Percentiles rank a stretch among this genome's conserved stretches.
Conservation (phyloP, 2,888 invertebrate genomes). For the Spilosoma lubricipeda region DNA sequence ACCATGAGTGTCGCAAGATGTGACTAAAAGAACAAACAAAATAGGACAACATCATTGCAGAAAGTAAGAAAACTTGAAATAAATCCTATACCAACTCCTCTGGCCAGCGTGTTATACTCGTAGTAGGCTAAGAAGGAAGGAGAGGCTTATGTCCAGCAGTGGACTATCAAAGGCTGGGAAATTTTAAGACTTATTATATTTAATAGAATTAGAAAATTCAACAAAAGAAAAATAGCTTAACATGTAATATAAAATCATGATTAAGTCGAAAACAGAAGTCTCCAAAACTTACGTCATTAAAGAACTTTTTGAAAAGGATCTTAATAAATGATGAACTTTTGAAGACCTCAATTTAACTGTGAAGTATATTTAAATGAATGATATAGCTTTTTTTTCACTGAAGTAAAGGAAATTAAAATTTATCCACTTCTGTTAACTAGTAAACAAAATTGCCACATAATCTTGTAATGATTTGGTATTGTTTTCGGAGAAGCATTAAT, state of each 20-base stretch:
- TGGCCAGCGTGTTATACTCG: no score
- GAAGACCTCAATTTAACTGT: constrained; percentile 38
- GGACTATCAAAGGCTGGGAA: no score
- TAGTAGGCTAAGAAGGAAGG: no score
- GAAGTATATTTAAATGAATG: constrained; percentile 51
- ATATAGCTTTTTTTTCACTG: constrained; percentile 39
- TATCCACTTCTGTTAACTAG: constrained; percentile 8
- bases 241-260: constrained; percentile 50
- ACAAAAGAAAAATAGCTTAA: constrained; percentile 53
- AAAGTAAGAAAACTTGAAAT: no score
- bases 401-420: constrained; percentile 30
- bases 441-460: not conserved
- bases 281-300: constrained; percentile 62
- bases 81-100: no score
- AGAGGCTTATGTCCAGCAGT: no score
- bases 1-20: no score
- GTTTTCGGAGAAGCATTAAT: not conserved
- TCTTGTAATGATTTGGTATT: not conserved
- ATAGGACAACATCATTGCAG: no score
- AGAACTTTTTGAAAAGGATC: constrained; percentile 60
- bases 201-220: constrained; percentile 15
- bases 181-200: not conserved
- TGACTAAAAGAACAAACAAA: no score
- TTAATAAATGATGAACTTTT: constrained; percentile 63
- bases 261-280: constrained; percentile 47